These are phyloP conservation scores for Troglohyphantes excavatus DNA, from an alignment of 2,888 invertebrate species.

Conservation along the genomic window DNA sequence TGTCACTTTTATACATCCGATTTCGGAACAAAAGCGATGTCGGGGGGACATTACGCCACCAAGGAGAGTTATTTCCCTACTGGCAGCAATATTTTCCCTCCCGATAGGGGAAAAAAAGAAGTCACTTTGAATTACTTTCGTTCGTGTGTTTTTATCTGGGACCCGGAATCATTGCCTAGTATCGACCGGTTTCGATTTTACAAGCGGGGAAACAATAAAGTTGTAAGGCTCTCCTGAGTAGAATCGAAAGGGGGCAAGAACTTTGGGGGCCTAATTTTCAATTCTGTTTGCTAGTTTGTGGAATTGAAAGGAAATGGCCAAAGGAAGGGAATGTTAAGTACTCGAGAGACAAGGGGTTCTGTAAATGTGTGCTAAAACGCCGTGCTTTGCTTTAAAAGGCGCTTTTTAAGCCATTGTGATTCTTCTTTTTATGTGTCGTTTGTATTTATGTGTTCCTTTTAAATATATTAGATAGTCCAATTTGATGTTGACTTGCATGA, in stretches of 20 bases:
- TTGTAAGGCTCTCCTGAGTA: conserved; percentile 25
- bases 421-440: too few species aligned
- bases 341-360: too few species aligned
- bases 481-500: too few species aligned
- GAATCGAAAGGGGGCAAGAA: background rate
- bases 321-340: too few species aligned
- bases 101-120: conserved; percentile 53
- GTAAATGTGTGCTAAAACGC: too few species aligned
- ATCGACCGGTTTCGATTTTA: conserved; percentile 74
- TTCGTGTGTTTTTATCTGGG: conserved; percentile 61
- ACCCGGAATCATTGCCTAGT: conserved; percentile 57
- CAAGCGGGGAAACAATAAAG: conserved; percentile 54
- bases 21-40: conserved; percentile 29
- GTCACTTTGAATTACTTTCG: conserved; percentile 67
- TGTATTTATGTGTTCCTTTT: too few species aligned
- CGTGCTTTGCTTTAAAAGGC: too few species aligned
- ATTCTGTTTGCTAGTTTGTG: too few species aligned
- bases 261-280: too few species aligned
- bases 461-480: too few species aligned
- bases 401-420: too few species aligned
- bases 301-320: too few species aligned
- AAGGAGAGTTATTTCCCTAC: conserved; percentile 57
- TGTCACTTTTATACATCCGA: conserved; percentile 58
- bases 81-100: conserved; percentile 58
- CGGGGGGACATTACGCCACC: conserved; percentile 36